A percentile compares a stretch with the other conserved stretches of the same genome.
These are phyloP conservation scores for Riptortus pedestris DNA, from an alignment of 1,140 invertebrate genomes.

Conservation along the genomic window DNA sequence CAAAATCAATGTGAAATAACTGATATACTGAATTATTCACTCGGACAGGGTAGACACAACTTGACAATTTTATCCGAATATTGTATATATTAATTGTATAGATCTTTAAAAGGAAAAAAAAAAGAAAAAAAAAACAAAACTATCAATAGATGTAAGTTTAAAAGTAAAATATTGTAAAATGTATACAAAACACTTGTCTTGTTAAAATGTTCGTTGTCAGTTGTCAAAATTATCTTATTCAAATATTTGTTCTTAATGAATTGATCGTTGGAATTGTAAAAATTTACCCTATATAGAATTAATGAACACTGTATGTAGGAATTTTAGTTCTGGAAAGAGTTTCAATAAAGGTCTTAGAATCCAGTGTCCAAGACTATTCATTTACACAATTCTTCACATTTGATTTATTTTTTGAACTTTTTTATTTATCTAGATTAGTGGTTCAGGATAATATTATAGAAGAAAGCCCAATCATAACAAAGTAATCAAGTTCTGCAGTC, in stretches of 20 bases:
- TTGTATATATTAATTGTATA: conserved; percentile 29
- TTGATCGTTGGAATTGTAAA: conserved; percentile 22
- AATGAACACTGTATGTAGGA: conserved; percentile 26
- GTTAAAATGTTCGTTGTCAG: conserved; percentile 14
- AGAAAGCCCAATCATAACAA: too few species aligned
- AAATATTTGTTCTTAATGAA: conserved; percentile 22
- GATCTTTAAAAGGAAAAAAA: conserved; percentile 17
- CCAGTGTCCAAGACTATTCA: too few species aligned
- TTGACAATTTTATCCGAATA: conserved; percentile 28
- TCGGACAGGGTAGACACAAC: conserved; percentile 28
- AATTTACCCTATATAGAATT: conserved; percentile 17
- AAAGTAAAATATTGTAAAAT: conserved; percentile 21
- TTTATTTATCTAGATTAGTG: too few species aligned
- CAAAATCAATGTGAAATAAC: conserved; percentile 11
- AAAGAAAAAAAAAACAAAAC: conserved; percentile 16
- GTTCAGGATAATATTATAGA: too few species aligned
- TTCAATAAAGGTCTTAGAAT: conserved; percentile 24
- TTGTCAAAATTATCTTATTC: conserved; percentile 23
- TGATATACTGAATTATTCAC: conserved; percentile 23
- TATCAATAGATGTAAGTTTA: conserved; percentile 24
- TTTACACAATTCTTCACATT: too few species aligned
- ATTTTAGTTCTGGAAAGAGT: conserved; percentile 27
- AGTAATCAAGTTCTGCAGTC: too few species aligned
- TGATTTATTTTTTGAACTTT: too few species aligned
- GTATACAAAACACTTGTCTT: conserved; percentile 19